Conservation (phyloP, 1,140 invertebrate genomes). For the Conopomorpha cramerella region DNA sequence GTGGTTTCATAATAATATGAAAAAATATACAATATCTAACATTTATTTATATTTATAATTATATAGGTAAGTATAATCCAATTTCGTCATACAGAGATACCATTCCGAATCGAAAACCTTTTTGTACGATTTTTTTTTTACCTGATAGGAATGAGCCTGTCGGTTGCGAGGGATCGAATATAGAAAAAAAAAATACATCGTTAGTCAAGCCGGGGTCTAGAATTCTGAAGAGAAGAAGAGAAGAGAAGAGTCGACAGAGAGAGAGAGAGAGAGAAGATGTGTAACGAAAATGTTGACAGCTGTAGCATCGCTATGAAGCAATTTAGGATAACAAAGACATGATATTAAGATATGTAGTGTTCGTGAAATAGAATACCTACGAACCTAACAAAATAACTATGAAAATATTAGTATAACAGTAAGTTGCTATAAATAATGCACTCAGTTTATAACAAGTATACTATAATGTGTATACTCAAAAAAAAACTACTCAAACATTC, state of each 20-base stretch:
- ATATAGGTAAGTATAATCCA: conserved; percentile 46
- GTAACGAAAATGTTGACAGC: conserved; percentile 11
- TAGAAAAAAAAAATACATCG: conserved; percentile 41
- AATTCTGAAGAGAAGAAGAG: conserved; percentile 13
- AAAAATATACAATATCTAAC: too few relatives aligned
- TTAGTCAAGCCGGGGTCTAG: conserved; percentile 37
- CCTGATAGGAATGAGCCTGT: conserved; percentile 76
- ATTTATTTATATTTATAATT: too few relatives aligned
- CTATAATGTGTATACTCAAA: too few relatives aligned
- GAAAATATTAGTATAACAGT: too few relatives aligned
- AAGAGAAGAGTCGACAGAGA: conserved; percentile 15
- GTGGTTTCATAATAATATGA: conserved; percentile 24
- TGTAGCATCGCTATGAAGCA: conserved; percentile 54
- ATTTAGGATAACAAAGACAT: conserved; percentile 35
- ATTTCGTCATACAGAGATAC: conserved; percentile 54
- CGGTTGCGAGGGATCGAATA: conserved; percentile 63
- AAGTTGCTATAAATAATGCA: too few relatives aligned
- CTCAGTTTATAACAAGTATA: too few relatives aligned
- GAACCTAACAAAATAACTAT: too few relatives aligned
- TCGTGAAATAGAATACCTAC: too few relatives aligned
- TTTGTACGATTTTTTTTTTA: conserved; percentile 55
- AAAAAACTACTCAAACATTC: too few relatives aligned
- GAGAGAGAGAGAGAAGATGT: conserved; percentile 15
- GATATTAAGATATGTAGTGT: too few relatives aligned
- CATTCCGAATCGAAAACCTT: conserved; percentile 49